Conservation (phyloP, 2,113 vertebrate genomes). For the Rhipidura dahli region DNA sequence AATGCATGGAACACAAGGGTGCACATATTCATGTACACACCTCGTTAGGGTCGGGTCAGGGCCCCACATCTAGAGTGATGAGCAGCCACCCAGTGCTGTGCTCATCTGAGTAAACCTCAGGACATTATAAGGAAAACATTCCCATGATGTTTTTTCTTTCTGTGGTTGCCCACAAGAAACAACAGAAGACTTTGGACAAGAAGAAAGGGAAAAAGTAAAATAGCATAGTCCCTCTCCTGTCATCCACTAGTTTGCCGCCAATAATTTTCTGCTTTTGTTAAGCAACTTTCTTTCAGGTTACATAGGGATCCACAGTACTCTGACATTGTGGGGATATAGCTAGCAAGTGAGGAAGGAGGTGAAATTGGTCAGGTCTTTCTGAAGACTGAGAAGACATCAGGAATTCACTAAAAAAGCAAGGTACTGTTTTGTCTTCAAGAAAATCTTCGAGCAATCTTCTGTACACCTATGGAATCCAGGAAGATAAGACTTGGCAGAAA, state of each 20-base stretch:
- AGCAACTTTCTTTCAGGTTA: neutral
- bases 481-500: neutral
- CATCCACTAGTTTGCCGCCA: neutral
- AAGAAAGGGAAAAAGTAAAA: neutral
- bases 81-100: neutral
- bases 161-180: neutral
- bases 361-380: neutral
- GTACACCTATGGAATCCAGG: neutral
- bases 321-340: neutral
- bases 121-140: neutral
- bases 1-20: neutral
- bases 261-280: neutral
- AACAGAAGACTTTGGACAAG: neutral
- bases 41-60: rapidly evolving
- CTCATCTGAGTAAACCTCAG: neutral
- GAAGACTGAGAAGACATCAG: neutral
- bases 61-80: neutral
- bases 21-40: too few species aligned
- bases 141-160: neutral
- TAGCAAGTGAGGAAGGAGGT: neutral
- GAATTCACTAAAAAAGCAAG: neutral
- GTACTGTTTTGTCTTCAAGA: neutral
- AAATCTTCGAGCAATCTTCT: neutral
- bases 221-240: neutral
- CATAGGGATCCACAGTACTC: neutral